Conservation (phyloP, 2,888 invertebrate species). For the Oligia strigilis region DNA sequence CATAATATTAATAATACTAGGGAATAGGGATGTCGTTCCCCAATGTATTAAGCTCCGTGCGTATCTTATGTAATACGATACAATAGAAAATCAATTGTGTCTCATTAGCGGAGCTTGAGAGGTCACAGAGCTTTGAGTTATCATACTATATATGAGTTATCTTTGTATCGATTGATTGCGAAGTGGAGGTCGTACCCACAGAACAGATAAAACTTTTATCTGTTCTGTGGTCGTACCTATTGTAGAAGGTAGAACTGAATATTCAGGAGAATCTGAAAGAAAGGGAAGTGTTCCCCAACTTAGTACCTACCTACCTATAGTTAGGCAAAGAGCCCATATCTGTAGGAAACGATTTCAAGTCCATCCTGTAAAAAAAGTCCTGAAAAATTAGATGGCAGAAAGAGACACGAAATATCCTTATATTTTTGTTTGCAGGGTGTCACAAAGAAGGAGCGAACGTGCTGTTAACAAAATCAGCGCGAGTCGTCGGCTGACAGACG, state of each 20-base stretch:
- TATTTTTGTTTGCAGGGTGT: conserved; percentile 51
- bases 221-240: no score
- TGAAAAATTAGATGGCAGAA: background rate
- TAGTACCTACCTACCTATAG: background rate
- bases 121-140: background rate
- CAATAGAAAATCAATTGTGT: no score
- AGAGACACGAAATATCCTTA: conserved; percentile 40
- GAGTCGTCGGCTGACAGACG: background rate
- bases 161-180: background rate
- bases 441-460: background rate
- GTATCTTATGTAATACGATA: no score
- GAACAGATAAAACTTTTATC: no score
- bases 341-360: no score
- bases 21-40: background rate
- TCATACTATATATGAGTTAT: background rate
- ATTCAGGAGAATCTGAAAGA: background rate
- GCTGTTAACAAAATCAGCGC: conserved; percentile 2
- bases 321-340: background rate
- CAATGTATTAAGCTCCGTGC: background rate
- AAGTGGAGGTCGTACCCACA: background rate
- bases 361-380: background rate
- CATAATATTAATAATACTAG: background rate
- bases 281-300: background rate
- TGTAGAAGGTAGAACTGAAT: background rate
- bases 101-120: no score